phyloP scores from a whole-genome alignment of 2,113 vertebrate genomes.

The Nothocercus nigrocapillus region DNA sequence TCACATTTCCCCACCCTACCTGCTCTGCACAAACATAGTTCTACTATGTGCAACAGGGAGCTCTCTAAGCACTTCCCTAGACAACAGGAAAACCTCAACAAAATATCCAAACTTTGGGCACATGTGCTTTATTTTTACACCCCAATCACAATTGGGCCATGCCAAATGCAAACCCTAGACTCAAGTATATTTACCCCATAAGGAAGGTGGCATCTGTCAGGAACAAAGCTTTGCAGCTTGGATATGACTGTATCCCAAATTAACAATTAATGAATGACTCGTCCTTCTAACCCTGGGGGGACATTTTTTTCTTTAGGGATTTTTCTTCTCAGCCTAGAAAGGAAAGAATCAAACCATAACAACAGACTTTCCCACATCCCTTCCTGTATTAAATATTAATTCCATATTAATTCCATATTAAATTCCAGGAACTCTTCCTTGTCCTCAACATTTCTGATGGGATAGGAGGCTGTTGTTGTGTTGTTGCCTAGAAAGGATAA shows the following conservation, averaged over 20 bases:
- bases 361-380: neutral
- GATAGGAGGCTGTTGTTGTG: neutral
- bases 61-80: neutral
- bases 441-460: neutral
- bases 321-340: neutral
- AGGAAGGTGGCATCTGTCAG: neutral
- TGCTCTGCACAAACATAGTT: neutral
- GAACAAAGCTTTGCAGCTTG: neutral
- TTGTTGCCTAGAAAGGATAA: neutral
- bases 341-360: neutral
- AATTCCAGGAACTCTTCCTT: neutral
- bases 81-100: neutral
- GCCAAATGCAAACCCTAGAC: neutral
- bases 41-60: neutral
- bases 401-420: neutral
- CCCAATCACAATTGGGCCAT: neutral
- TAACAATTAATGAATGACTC: neutral
- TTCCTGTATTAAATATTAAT: neutral
- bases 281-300: neutral
- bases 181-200: neutral
- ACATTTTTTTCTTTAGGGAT: neutral
- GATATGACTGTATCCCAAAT: neutral
- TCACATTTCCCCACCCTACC: constrained; percentile 3
- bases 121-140: neutral
- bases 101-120: neutral